Percentiles rank a stretch among this genome's conserved stretches.
phyloP scores from a whole-genome alignment of 2,113 vertebrate species.

The Apodemus speciosus region DNA sequence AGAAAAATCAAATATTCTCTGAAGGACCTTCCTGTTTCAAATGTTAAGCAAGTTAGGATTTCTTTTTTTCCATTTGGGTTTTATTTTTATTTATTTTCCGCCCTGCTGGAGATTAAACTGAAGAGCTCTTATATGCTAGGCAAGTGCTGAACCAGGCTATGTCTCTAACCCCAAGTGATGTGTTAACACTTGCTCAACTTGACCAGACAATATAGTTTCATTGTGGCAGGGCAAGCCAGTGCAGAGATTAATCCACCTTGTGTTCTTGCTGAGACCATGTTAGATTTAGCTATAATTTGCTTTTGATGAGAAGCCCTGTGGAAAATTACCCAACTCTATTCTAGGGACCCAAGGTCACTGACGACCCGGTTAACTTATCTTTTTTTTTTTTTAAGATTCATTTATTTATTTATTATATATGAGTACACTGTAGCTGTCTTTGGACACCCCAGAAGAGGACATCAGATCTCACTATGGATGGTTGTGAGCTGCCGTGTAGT shows the following conservation, averaged over 20 bases:
- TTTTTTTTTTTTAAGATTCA: no score
- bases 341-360: not conserved
- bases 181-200: constrained; percentile 1
- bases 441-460: no score
- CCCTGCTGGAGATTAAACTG: not conserved
- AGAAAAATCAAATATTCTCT: not conserved
- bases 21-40: constrained; percentile 8
- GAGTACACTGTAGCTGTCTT: no score
- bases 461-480: no score
- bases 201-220: not conserved
- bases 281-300: not conserved
- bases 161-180: not conserved
- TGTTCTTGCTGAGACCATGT: not conserved
- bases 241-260: not conserved
- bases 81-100: not conserved
- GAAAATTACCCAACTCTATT: not conserved
- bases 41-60: not conserved
- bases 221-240: not conserved
- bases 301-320: not conserved
- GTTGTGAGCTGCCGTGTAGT: no score
- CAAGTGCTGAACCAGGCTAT: not conserved
- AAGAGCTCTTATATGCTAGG: not conserved
- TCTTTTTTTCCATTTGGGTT: not conserved
- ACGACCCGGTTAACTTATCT: not conserved
- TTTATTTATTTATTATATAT: no score